These are phyloP conservation scores for Drosophila recens DNA, from an alignment of 2,888 invertebrate genomes.

Conservation along the genomic window DNA sequence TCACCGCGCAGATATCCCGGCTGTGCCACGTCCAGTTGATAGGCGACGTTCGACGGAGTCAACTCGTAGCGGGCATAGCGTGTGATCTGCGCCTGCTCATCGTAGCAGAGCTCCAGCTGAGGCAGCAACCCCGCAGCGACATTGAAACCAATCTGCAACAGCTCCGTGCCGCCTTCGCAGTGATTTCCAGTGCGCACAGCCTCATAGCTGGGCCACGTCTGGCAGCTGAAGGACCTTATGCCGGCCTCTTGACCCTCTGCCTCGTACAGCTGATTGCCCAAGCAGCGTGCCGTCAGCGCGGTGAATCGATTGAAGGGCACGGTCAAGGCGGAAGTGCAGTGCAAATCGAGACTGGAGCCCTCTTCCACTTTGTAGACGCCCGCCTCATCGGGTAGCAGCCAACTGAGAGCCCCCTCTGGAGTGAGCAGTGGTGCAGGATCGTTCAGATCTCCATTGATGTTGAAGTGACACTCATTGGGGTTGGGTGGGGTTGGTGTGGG, in stretches of 20 bases:
- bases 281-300: slow-evolving; percentile 76
- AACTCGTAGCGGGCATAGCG: slow-evolving; percentile 84
- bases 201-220: slow-evolving; percentile 74
- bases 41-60: slow-evolving; percentile 84
- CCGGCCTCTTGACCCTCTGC: slow-evolving; percentile 63
- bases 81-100: slow-evolving; percentile 82
- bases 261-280: slow-evolving; percentile 70
- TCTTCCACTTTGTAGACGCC: slow-evolving; percentile 70
- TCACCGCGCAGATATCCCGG: slow-evolving; percentile 81
- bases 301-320: slow-evolving; percentile 60
- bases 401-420: slow-evolving; percentile 79
- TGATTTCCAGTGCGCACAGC: slow-evolving; percentile 67
- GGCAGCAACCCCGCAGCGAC: slow-evolving; percentile 77
- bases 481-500: slow-evolving; percentile 38
- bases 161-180: slow-evolving; percentile 81
- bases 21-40: slow-evolving; percentile 84
- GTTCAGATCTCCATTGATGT: slow-evolving; percentile 68
- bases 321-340: slow-evolving; percentile 70
- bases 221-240: slow-evolving; percentile 82
- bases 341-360: slow-evolving; percentile 77
- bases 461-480: slow-evolving; percentile 63
- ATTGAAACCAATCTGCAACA: slow-evolving; percentile 84
- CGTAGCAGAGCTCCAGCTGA: slow-evolving; percentile 84
- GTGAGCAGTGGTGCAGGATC: slow-evolving; percentile 88
- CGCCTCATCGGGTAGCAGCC: slow-evolving; percentile 70